Evolutionary conservation across 2,888 invertebrate genomes (phyloP).

Genomic region (Volucella inflata): DNA sequence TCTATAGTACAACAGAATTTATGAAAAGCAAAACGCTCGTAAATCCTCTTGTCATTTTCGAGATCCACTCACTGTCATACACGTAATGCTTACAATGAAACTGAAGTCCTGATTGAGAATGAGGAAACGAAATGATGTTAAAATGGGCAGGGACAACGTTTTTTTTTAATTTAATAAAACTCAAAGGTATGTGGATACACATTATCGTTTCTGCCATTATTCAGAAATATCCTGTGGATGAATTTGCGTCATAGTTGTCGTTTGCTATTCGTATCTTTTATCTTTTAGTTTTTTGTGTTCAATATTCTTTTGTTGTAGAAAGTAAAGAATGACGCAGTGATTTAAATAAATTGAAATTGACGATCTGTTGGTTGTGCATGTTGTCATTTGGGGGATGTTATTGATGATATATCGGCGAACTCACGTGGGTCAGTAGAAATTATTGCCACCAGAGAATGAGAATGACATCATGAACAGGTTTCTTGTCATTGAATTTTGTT

Average conservation of each 20-base stretch:
- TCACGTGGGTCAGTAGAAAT: too few relatives aligned
- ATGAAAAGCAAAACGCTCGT: background rate
- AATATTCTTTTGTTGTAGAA: background rate
- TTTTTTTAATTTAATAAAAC: slow-evolving; percentile 59
- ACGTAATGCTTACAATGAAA: background rate
- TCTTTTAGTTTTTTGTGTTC: background rate
- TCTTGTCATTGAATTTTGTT: too few relatives aligned
- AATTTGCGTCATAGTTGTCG: slow-evolving; percentile 3
- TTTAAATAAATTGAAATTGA: slow-evolving; percentile 4
- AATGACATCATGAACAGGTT: too few relatives aligned
- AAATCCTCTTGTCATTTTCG: too few relatives aligned
- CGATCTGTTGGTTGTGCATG: slow-evolving; percentile 16
- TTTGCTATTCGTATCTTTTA: background rate
- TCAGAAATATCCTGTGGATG: background rate
- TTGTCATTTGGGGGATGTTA: background rate
- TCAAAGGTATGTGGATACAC: slow-evolving; percentile 44
- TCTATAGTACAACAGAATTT: background rate
- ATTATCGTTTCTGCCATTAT: background rate
- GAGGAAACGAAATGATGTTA: background rate
- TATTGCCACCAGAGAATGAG: too few relatives aligned
- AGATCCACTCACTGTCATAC: too few relatives aligned
- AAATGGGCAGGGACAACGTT: slow-evolving; percentile 23
- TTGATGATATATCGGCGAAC: too few relatives aligned
- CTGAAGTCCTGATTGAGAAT: background rate
- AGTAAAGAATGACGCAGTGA: background rate